phyloP scores from a whole-genome alignment of 2,113 vertebrate genomes.

The Anhinga rufa region DNA sequence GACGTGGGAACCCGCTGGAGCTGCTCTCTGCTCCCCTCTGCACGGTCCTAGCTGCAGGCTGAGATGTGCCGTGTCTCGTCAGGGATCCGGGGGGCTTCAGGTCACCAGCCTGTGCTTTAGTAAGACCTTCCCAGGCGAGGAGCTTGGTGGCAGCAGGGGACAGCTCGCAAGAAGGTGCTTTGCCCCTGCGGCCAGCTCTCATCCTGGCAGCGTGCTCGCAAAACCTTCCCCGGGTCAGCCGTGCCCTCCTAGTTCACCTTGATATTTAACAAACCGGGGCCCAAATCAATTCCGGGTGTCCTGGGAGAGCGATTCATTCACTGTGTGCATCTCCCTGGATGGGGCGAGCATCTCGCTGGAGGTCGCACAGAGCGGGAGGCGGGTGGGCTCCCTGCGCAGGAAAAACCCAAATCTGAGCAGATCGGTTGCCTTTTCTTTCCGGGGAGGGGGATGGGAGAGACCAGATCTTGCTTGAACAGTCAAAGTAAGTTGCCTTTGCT shows the following conservation, averaged over 20 bases:
- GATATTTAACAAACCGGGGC: neutral
- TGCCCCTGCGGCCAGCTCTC: neutral
- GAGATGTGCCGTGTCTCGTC: neutral
- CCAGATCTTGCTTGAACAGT: constrained; percentile 14
- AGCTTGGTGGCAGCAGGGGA: neutral
- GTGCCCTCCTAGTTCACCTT: neutral
- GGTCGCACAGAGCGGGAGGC: neutral
- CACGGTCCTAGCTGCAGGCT: neutral
- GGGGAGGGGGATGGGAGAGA: constrained; percentile 17
- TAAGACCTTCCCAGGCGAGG: neutral
- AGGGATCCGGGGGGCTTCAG: neutral
- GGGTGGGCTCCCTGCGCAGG: neutral
- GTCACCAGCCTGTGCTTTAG: neutral
- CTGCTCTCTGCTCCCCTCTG: neutral
- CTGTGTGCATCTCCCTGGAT: neutral
- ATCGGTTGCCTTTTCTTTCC: neutral
- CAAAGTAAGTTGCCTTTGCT: constrained; percentile 55
- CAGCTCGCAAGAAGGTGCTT: neutral
- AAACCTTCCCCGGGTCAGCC: neutral
- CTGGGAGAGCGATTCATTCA: neutral
- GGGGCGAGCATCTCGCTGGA: neutral
- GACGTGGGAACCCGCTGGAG: fast-evolving
- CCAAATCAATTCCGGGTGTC: neutral
- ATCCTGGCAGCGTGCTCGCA: neutral
- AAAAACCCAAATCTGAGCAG: neutral